phyloP scores from a whole-genome alignment of 2,797 vertebrate genomes.

The Clarias pachynema region DNA sequence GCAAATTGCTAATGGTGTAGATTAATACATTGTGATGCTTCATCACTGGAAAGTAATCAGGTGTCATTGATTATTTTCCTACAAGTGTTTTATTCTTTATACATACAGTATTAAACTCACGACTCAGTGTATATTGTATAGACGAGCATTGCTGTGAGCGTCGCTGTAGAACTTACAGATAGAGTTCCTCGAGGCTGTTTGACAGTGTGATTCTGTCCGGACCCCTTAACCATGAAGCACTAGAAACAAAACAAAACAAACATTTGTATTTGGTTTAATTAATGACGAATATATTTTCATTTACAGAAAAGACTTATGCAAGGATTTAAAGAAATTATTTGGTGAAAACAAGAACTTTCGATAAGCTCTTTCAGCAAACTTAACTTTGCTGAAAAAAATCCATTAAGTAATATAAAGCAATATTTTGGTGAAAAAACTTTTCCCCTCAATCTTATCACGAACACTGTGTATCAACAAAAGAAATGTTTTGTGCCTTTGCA shows the following conservation, averaged over 20 bases:
- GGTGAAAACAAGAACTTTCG: not conserved
- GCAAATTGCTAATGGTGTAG: not conserved
- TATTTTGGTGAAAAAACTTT: not conserved
- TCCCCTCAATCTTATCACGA: not conserved
- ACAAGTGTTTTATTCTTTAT: not conserved
- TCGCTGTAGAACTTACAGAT: slow-evolving; percentile 81
- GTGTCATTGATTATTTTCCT: not conserved
- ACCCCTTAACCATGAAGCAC: slow-evolving; percentile 91
- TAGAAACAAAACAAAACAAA: slow-evolving; percentile 64
- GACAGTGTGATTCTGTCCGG: slow-evolving; percentile 81
- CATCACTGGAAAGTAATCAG: not conserved
- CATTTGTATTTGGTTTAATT: not conserved
- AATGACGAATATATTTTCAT: not conserved
- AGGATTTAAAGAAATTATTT: not conserved
- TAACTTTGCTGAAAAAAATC: not conserved
- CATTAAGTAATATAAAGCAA: not conserved
- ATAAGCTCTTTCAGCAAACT: not conserved
- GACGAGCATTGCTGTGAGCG: not conserved
- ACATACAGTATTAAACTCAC: not conserved
- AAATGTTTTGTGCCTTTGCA: not conserved
- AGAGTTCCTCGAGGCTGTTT: slow-evolving; percentile 92
- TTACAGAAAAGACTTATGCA: not conserved
- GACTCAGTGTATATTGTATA: not conserved
- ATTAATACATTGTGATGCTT: not conserved
- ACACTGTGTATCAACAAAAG: not conserved